These are phyloP conservation scores for Stigmatopora argus DNA, from an alignment of 2,113 vertebrate genomes.

Conservation along the genomic window DNA sequence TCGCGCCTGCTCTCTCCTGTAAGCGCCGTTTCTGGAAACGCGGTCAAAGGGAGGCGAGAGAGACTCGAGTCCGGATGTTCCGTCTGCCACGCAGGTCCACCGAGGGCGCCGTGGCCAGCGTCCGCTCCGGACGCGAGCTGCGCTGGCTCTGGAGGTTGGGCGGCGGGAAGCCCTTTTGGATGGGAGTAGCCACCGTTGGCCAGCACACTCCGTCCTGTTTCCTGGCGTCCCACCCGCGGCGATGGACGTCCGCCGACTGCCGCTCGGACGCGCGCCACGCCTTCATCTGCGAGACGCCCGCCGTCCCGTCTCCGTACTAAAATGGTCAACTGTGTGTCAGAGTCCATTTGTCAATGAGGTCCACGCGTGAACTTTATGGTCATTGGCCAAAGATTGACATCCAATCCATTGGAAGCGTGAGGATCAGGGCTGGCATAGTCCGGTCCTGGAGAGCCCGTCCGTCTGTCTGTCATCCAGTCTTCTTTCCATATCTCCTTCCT, in stretches of 20 bases:
- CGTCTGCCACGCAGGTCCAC: slow-evolving; percentile 47
- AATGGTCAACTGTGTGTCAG: too few relatives aligned
- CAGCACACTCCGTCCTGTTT: slow-evolving; percentile 48
- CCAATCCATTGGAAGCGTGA: too few relatives aligned
- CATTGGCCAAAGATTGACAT: too few relatives aligned
- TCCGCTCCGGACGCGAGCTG: slow-evolving; percentile 64
- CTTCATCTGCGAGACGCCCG: slow-evolving; percentile 54
- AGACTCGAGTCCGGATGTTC: too few relatives aligned
- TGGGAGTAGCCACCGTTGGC: not conserved
- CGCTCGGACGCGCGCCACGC: slow-evolving; percentile 44
- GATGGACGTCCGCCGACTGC: slow-evolving; percentile 51
- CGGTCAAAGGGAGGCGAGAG: too few relatives aligned
- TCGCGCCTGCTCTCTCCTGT: slow-evolving; percentile 60
- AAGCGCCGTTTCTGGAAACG: too few relatives aligned
- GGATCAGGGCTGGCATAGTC: too few relatives aligned
- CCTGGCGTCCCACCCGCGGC: slow-evolving; percentile 52
- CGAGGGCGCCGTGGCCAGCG: slow-evolving; percentile 65
- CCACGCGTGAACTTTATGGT: too few relatives aligned
- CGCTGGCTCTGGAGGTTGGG: slow-evolving; percentile 70
- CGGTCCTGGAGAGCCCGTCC: too few relatives aligned
- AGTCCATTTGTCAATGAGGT: not conserved
- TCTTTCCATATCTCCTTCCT: too few relatives aligned
- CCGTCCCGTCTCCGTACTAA: slow-evolving; percentile 28
- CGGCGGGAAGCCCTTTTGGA: slow-evolving; percentile 66
- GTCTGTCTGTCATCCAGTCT: too few relatives aligned